These are phyloP conservation scores for Deilephila porcellus DNA, from an alignment of 2,888 invertebrate genomes.

Conservation along the genomic window DNA sequence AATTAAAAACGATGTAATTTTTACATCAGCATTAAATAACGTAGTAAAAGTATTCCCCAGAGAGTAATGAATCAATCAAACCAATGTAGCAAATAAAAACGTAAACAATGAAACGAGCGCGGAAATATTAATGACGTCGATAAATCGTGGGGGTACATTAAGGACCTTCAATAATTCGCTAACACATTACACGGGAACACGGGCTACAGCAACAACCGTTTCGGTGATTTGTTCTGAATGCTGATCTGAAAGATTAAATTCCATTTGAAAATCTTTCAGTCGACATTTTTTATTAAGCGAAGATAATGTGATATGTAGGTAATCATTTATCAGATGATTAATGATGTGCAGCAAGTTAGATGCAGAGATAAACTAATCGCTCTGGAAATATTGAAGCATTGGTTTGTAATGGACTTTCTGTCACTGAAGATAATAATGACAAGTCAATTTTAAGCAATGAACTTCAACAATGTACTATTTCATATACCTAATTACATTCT, in stretches of 20 bases:
- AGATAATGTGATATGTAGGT: no score
- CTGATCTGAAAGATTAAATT: neutral
- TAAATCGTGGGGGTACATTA: slow-evolving; percentile 13
- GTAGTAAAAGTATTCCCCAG: neutral
- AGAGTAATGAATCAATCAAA: slow-evolving; percentile 7
- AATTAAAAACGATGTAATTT: neutral
- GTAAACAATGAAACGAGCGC: slow-evolving; percentile 7
- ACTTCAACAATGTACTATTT: no score
- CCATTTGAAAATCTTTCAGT: neutral
- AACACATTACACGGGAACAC: slow-evolving; percentile 11
- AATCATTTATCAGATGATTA: no score
- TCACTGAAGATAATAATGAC: no score
- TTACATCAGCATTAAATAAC: neutral
- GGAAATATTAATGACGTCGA: slow-evolving; percentile 22
- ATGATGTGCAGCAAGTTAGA: no score
- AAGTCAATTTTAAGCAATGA: no score
- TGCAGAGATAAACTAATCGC: no score
- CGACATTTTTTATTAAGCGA: neutral
- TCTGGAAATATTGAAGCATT: no score
- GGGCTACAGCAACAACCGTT: neutral
- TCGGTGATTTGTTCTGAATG: neutral
- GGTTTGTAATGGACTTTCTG: no score
- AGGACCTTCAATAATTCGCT: slow-evolving; percentile 16
- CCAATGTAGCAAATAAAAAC: slow-evolving; percentile 14
- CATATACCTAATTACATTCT: no score